Evolutionary conservation across 1,140 invertebrate genomes (phyloP), one percentile per base, ranked within the genome.

Genomic region (Armadillidium nasatum): DNA sequence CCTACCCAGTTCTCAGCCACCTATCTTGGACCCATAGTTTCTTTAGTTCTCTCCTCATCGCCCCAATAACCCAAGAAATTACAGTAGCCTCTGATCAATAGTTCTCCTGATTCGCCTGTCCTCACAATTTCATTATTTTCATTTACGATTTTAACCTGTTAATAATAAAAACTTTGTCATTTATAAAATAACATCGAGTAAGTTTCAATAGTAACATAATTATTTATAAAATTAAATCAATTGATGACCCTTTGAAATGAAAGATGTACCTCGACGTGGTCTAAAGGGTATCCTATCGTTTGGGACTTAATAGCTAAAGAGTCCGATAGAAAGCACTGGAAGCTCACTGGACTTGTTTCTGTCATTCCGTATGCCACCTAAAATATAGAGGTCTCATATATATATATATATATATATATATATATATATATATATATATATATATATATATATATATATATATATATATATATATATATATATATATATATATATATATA

Each of bases 1-100:
- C 83, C 87, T 87, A 94, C 93, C 95, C 96, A n/a, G 94, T 96
- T 82, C 89, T 89, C 9, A 97, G 87, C 97, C 97, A 98, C 19
- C 89, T 86, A 54, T 93, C 92, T 7, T 85, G 74, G 74, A 10
- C 86, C 87, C 1, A 97, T 86, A 0, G 88, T 88, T 79, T 93
- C 89, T 33, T 85, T 88, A 0, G 95, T 98, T 85, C 91, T 94
- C 50, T 89, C 88, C 4, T 89, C 87, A 82, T 98, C 94, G 6
- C 88, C 86, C 90, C 91, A 96, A 84, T 98, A 99, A n/a, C 89
- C 88, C 54, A 92, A 83, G 93, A 98, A 97, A 4, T 86, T 89
- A 33, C 83, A 83, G 83, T 96, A 97, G 0, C 94, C 93, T 72
- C 94, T 88, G 0, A 93, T 87, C 82, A 90, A 91, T 1, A 97